A percentile compares a stretch with the other conserved stretches of the same genome.
phyloP scores from a whole-genome alignment of 2,888 invertebrate species.

The Melikaiella ostensackeni region DNA sequence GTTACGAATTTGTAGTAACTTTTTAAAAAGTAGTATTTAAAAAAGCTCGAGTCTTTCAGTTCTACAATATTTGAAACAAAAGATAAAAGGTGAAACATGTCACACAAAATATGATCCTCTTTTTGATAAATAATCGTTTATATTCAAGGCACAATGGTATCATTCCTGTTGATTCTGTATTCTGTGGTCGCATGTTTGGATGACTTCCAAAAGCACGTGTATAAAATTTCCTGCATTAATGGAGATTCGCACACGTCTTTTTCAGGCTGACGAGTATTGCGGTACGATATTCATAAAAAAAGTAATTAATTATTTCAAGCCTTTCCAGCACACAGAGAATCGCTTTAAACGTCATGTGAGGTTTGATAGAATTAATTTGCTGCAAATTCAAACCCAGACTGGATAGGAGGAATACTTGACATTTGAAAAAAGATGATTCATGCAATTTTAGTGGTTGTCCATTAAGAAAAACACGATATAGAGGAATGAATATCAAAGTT shows the following conservation, averaged over 20 bases:
- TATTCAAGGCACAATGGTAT: slow-evolving; percentile 3
- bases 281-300: slow-evolving; percentile 1
- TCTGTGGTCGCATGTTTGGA: slow-evolving; percentile 27
- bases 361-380: not conserved
- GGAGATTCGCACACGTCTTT: not conserved
- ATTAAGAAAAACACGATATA: not conserved
- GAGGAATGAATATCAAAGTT: not conserved
- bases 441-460: slow-evolving; percentile 8
- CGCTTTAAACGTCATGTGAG: not conserved
- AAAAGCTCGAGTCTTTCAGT: not conserved
- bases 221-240: slow-evolving; percentile 17
- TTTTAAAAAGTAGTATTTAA: too few relatives aligned
- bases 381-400: not conserved
- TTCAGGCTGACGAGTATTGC: slow-evolving; percentile 13
- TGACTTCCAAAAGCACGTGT: slow-evolving; percentile 12
- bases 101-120: not conserved
- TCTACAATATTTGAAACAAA: not conserved
- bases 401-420: not conserved
- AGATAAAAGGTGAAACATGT: not conserved
- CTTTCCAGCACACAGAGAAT: too few relatives aligned
- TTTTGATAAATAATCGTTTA: slow-evolving; percentile 3
- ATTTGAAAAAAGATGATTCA: slow-evolving; percentile 6
- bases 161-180: slow-evolving; percentile 9
- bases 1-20: too few relatives aligned
- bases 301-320: slow-evolving; percentile 18